Evolutionary conservation across 1,140 invertebrate species (phyloP).

Genomic region (Asobara japonica): DNA sequence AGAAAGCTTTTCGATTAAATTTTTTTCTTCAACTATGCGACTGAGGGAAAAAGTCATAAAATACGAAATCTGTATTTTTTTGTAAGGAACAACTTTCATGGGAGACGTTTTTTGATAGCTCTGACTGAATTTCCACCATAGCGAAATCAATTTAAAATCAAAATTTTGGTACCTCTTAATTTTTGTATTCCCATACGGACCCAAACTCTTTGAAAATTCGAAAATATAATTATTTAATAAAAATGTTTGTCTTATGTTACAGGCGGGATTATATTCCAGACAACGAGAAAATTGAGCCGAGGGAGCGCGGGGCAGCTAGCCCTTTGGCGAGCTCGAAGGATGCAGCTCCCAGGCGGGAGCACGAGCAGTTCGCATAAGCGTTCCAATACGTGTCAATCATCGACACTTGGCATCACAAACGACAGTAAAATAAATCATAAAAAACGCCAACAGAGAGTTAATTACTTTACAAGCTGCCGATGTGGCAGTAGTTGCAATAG

Average conservation of each 20-base stretch:
- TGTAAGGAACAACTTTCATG: no score
- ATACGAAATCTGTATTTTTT: no score
- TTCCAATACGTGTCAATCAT: constrained; percentile 47
- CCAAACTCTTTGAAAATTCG: no score
- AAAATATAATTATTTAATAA: no score
- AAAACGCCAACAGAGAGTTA: constrained; percentile 29
- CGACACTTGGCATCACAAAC: constrained; percentile 53
- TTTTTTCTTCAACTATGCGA: no score
- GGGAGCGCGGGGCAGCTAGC: constrained; percentile 64
- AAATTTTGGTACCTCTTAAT: no score
- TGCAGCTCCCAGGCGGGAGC: constrained; percentile 68
- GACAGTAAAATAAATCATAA: constrained; percentile 49
- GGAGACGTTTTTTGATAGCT: no score
- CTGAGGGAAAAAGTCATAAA: no score
- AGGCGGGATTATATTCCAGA: constrained; percentile 46
- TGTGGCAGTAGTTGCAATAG: constrained; percentile 40
- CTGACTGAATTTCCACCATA: no score
- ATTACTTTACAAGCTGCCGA: constrained; percentile 24
- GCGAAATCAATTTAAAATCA: no score
- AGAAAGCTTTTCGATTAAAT: constrained; percentile 13
- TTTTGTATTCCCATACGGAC: no score
- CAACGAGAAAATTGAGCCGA: constrained; percentile 58
- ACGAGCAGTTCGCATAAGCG: constrained; percentile 60
- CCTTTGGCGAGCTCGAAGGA: constrained; percentile 67
- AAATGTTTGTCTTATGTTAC: constrained; percentile 44